Percentiles rank a stretch among this genome's conserved stretches.
Conservation (phyloP, 2,113 vertebrate species). For the Larimichthys crocea region DNA sequence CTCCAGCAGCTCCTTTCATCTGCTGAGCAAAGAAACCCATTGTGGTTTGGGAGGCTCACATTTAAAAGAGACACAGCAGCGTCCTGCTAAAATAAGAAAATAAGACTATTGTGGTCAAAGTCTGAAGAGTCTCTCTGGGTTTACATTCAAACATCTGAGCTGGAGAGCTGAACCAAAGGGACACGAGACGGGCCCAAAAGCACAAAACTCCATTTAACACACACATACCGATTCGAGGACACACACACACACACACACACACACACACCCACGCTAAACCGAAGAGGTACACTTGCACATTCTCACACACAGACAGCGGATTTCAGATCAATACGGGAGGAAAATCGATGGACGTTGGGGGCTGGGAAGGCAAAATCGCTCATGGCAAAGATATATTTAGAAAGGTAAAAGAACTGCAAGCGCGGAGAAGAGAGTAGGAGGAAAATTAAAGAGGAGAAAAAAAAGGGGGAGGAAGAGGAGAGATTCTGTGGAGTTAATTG, state of each 20-base stretch:
- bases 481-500: slow-evolving; percentile 40
- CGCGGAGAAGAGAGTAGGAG: slow-evolving; percentile 18
- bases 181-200: slow-evolving; percentile 18
- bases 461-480: background rate
- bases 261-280: background rate
- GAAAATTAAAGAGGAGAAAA: background rate
- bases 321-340: slow-evolving; percentile 68
- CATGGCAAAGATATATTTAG: slow-evolving; percentile 68
- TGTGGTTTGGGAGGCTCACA: slow-evolving; percentile 42
- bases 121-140: slow-evolving; percentile 38
- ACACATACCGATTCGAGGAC: background rate
- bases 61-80: slow-evolving; percentile 25
- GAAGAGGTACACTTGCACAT: slow-evolving; percentile 43
- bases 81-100: slow-evolving; percentile 32
- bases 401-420: slow-evolving; percentile 59
- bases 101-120: slow-evolving; percentile 3
- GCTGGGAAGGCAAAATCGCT: slow-evolving; percentile 35
- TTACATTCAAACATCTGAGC: slow-evolving; percentile 16
- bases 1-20: slow-evolving; percentile 57
- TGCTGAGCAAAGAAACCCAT: slow-evolving; percentile 22
- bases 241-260: slow-evolving; percentile 16
- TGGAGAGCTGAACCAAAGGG: slow-evolving; percentile 32
- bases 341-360: slow-evolving; percentile 63
- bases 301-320: slow-evolving; percentile 30
- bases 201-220: slow-evolving; percentile 44